These are phyloP conservation scores for Toxotes chatareus DNA, from an alignment of 2,113 vertebrate genomes.

Conservation along the genomic window DNA sequence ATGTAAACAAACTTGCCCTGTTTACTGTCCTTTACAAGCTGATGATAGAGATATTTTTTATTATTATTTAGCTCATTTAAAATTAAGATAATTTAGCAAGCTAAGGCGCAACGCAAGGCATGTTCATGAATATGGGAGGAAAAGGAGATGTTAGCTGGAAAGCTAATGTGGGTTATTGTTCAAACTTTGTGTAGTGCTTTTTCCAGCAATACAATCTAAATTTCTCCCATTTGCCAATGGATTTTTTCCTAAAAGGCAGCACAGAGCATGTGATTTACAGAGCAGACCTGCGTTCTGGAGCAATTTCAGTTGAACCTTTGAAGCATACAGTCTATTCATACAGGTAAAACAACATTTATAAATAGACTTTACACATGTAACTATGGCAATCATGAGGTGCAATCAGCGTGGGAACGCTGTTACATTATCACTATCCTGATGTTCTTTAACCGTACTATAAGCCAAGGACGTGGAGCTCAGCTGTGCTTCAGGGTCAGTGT, in stretches of 20 bases:
- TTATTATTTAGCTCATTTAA: too few relatives aligned
- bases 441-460: not conserved
- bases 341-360: not conserved
- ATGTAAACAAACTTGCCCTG: too few relatives aligned
- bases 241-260: not conserved
- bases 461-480: conserved; percentile 21
- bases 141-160: not conserved
- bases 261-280: not conserved
- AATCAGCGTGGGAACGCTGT: not conserved
- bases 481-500: conserved; percentile 24
- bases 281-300: not conserved
- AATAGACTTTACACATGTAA: not conserved
- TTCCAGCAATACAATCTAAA: not conserved
- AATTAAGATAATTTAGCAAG: not conserved
- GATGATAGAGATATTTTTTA: not conserved
- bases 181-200: not conserved
- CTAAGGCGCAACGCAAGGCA: too few relatives aligned
- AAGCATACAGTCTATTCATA: conserved; percentile 2
- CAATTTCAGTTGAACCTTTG: not conserved
- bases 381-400: not conserved
- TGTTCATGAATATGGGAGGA: not conserved
- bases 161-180: not conserved
- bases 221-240: not conserved
- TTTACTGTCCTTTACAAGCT: not conserved
- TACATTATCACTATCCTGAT: not conserved